Percentiles rank a stretch among this genome's conserved stretches.
These are phyloP conservation scores for Mongoloraphidia duomilia DNA, from an alignment of 2,888 invertebrate genomes.

Conservation along the genomic window DNA sequence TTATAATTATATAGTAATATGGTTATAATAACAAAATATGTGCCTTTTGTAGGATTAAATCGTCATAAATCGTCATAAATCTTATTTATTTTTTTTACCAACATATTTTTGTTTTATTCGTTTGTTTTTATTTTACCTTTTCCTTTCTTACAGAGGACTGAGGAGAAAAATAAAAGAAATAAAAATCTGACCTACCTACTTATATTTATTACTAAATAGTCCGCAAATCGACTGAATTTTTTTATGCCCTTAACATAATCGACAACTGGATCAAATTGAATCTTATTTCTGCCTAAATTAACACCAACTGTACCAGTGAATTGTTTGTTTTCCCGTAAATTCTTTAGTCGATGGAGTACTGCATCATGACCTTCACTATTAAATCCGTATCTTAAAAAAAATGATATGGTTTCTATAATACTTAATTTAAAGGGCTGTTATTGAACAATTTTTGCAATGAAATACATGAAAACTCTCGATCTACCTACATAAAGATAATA, in stretches of 20 bases:
- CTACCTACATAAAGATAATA: no score
- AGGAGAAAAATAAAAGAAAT: not conserved
- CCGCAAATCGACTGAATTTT: constrained; percentile 69
- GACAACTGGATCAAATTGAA: constrained; percentile 50
- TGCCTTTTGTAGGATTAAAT: no score
- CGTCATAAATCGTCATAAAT: no score
- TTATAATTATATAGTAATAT: no score
- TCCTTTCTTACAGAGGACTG: no score
- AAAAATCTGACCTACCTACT: constrained; percentile 45
- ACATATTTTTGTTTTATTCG: no score
- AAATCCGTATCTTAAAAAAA: constrained; percentile 60
- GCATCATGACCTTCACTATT: constrained; percentile 85
- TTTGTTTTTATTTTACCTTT: not conserved
- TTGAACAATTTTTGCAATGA: no score
- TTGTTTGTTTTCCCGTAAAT: constrained; percentile 35
- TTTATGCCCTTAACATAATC: constrained; percentile 82
- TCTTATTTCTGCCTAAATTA: constrained; percentile 94
- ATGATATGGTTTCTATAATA: no score
- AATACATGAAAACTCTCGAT: no score
- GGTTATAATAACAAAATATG: no score
- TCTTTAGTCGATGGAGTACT: constrained; percentile 51
- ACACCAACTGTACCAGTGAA: constrained; percentile 65
- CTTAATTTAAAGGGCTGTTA: no score
- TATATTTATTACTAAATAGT: constrained; percentile 93
- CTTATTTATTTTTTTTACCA: not conserved